phyloP scores from a whole-genome alignment of 2,888 invertebrate genomes.

The Gisinianus flammeolus region DNA sequence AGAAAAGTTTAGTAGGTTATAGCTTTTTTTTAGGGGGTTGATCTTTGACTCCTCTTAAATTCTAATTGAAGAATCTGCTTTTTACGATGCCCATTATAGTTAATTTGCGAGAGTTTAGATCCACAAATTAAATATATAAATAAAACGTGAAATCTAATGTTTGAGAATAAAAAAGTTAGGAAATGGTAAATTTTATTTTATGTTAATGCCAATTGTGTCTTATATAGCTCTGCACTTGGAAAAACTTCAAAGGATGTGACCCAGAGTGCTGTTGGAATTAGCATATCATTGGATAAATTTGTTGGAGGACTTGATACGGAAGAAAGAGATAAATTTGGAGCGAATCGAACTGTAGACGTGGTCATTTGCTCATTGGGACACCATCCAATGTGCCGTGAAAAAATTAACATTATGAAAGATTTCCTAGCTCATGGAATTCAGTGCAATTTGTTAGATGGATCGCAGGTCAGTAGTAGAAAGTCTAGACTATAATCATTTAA shows the following conservation, averaged over 20 bases:
- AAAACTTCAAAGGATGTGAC: slow-evolving; percentile 59
- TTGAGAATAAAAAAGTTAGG: no score
- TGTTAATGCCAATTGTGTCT: no score
- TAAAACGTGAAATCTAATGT: no score
- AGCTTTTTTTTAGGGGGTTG: no score
- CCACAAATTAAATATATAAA: no score
- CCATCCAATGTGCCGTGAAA: slow-evolving; percentile 64
- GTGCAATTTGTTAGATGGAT: slow-evolving; percentile 69
- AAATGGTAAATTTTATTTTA: no score
- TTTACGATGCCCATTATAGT: no score
- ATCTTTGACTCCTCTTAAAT: no score
- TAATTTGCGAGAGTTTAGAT: no score
- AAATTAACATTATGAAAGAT: slow-evolving; percentile 67
- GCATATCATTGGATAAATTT: slow-evolving; percentile 80
- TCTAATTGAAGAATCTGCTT: no score
- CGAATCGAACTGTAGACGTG: slow-evolving; percentile 67
- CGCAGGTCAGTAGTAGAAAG: slow-evolving; percentile 60
- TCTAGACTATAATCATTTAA: not conserved
- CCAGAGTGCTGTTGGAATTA: slow-evolving; percentile 79
- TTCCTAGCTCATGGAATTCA: slow-evolving; percentile 76
- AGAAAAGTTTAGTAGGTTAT: no score
- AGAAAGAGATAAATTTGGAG: slow-evolving; percentile 63
- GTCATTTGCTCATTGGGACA: slow-evolving; percentile 72
- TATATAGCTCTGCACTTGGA: slow-evolving; percentile 44
- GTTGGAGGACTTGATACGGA: slow-evolving; percentile 52